These are phyloP conservation scores for Ceratosolen solmsi DNA, from an alignment of 1,140 invertebrate genomes.

Conservation along the genomic window DNA sequence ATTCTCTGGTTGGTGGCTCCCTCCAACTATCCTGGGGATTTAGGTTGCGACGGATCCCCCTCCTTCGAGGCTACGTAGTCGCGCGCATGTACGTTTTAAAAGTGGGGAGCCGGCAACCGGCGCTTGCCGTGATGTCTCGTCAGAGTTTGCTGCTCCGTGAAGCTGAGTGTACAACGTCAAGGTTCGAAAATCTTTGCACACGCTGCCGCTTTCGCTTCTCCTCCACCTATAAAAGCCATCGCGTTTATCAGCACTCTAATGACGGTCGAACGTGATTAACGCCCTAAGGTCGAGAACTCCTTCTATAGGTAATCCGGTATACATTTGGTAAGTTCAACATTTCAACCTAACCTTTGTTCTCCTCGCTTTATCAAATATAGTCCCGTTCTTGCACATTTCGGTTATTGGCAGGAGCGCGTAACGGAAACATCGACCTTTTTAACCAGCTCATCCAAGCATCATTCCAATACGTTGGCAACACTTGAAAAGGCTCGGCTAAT, in stretches of 20 bases:
- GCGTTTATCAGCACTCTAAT: background rate
- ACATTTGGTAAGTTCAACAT: background rate
- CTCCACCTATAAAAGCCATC: no score
- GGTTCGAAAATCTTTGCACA: background rate
- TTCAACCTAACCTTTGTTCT: no score
- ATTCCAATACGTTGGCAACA: no score
- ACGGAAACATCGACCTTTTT: no score
- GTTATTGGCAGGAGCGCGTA: no score
- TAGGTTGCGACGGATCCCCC: background rate
- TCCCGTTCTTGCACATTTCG: no score
- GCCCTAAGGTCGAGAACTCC: background rate
- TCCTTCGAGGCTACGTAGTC: background rate
- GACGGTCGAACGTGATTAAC: background rate
- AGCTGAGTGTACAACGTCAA: conserved; percentile 18
- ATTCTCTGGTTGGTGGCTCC: background rate
- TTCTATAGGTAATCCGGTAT: background rate
- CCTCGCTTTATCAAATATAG: no score
- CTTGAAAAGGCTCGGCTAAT: no score
- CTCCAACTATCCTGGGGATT: background rate
- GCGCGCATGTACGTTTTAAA: background rate
- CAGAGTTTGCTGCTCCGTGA: conserved; percentile 48
- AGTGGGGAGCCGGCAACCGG: conserved; percentile 43
- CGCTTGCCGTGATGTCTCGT: background rate
- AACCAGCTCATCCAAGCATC: no score
- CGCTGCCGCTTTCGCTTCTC: background rate